Conservation (phyloP, 2,797 vertebrate species). For the Amblyraja radiata region DNA sequence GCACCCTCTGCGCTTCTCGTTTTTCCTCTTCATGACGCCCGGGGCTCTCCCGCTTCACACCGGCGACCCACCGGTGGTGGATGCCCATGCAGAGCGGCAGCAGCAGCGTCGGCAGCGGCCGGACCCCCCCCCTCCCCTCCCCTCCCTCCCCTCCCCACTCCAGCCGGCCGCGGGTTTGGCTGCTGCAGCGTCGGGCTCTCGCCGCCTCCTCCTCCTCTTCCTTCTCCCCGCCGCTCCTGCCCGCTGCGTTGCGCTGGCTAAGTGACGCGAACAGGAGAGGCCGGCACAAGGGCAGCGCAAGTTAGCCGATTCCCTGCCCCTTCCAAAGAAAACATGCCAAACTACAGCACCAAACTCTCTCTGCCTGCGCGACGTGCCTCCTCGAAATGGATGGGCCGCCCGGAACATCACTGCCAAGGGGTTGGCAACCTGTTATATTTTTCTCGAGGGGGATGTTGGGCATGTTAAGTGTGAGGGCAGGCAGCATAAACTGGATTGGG, state of each 20-base stretch:
- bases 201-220: too few relatives aligned
- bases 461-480: background rate
- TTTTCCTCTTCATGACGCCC: constrained; percentile 67
- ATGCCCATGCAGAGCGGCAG: background rate
- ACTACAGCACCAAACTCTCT: background rate
- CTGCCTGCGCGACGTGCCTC: too few relatives aligned
- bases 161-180: background rate
- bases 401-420: background rate
- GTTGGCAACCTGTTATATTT: background rate
- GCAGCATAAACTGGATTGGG: background rate
- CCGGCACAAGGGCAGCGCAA: background rate
- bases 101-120: background rate
- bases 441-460: background rate
- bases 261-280: background rate
- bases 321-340: background rate
- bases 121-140: background rate
- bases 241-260: background rate
- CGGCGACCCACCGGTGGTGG: background rate
- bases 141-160: background rate
- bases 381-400: background rate
- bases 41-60: constrained; percentile 27
- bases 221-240: background rate
- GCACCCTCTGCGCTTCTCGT: constrained; percentile 57
- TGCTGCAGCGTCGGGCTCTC: background rate
- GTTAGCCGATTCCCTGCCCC: background rate